phyloP scores from a whole-genome alignment of 2,888 invertebrate species.

The Acanthosepion pharaonis region DNA sequence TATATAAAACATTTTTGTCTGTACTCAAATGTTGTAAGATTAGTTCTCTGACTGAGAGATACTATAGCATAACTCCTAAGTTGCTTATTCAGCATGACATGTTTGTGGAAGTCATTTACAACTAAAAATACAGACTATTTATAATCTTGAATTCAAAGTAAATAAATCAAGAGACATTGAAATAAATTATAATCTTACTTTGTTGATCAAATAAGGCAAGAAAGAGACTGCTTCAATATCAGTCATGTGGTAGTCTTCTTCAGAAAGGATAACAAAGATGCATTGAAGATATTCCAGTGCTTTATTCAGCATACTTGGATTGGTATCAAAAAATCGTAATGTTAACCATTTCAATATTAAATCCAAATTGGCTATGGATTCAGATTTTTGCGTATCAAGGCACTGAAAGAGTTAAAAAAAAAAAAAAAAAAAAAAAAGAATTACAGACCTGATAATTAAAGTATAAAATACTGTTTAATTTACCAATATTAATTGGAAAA shows the following conservation, averaged over 20 bases:
- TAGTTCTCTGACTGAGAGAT: too few species aligned
- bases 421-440: neutral
- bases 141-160: neutral
- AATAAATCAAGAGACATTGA: neutral
- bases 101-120: too few species aligned
- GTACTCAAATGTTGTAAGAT: too few species aligned
- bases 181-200: constrained; percentile 78
- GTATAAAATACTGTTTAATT: too few species aligned
- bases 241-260: constrained; percentile 86
- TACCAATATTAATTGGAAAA: too few species aligned
- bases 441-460: neutral
- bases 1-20: too few species aligned
- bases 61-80: too few species aligned
- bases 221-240: constrained; percentile 94
- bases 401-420: constrained; percentile 77
- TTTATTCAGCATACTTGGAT: constrained; percentile 95
- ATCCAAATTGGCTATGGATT: constrained; percentile 92
- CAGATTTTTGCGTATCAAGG: constrained; percentile 84
- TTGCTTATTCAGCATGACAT: too few species aligned
- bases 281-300: constrained; percentile 92
- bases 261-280: constrained; percentile 86
- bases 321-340: constrained; percentile 97
- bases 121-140: too few species aligned
- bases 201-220: constrained; percentile 93
- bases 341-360: constrained; percentile 97